Conservation (phyloP, 1,140 invertebrate species). For the Dolichoris vasculosae region DNA sequence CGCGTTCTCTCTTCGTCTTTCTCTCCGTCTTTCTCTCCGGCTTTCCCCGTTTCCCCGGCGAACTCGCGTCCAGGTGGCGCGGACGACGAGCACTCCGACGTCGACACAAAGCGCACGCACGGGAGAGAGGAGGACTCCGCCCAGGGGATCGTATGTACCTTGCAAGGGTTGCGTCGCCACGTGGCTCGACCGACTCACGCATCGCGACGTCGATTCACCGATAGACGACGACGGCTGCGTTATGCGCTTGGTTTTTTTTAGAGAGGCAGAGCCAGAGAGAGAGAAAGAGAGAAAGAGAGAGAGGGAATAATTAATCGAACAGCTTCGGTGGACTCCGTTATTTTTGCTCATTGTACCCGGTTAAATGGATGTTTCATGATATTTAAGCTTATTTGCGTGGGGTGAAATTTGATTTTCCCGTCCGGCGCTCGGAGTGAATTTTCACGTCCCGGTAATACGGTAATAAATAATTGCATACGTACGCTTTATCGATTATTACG, state of each 20-base stretch:
- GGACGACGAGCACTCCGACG: background rate
- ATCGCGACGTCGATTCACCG: slow-evolving; percentile 7
- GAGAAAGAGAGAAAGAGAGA: no score
- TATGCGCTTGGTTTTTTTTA: background rate
- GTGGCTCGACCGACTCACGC: slow-evolving; percentile 3
- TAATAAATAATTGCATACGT: no score
- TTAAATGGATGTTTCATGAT: no score
- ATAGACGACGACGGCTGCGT: background rate
- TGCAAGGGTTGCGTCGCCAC: slow-evolving; percentile 51
- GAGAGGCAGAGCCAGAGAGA: no score
- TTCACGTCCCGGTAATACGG: no score
- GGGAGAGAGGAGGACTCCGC: slow-evolving; percentile 21
- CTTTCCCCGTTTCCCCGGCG: background rate
- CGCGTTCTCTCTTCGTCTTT: background rate
- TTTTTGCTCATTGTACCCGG: no score
- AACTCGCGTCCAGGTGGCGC: slow-evolving; percentile 30
- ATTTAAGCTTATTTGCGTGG: no score
- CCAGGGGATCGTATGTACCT: slow-evolving; percentile 50
- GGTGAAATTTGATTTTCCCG: no score
- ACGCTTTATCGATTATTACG: no score
- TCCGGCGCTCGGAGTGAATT: no score
- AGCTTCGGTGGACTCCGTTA: background rate
- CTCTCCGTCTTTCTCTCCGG: background rate
- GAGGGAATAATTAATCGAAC: background rate
- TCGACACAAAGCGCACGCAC: slow-evolving; percentile 18